Evolutionary conservation across 2,113 vertebrate genomes (phyloP), one percentile per base, ranked within the genome.

Genomic region (Vireo altiloquus): DNA sequence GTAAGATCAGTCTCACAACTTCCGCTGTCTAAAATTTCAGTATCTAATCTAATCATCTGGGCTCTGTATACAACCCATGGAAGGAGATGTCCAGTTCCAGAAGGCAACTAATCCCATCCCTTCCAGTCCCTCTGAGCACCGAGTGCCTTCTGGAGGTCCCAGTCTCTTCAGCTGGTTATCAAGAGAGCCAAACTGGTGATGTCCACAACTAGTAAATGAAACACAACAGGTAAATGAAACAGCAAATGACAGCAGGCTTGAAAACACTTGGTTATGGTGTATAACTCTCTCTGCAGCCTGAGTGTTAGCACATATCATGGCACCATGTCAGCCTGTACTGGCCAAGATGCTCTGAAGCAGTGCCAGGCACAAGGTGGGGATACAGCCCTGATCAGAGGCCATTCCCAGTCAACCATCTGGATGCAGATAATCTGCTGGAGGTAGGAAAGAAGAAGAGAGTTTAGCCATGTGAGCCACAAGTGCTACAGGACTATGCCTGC

Each of bases 231-330:
- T 31, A 87, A 77, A 72, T n/a, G 17, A 77, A 87, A 74, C n/a
- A 77, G 35, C 22, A 86, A 74, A 68, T 8, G 39, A 49, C 31
- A 83, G 35, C n/a, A 65, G 24, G 25, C 18, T 70, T 64, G 42
- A 57, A 57, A 79, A 57, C 0, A 3, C 7, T 46, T 39, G 46
- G 50, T 50, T 52, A 30, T 1, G 2, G 33, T 0, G 1, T 19
- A 24, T 8, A 65, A 66, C 20, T 28, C n/a, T 74, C 28, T 47
- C 52, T 11, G 12, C 13, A 60, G 46, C 17, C 31, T 30, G 22
- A 57, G 50, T 4, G 7, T 14, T 23, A 70, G n/a, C 47, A 31
- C 50, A 33, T 1, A 4, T 39, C 69, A 74, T 6, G 28, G 60
- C 72, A 74, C 16, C 25, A 4, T 11, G 75, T 71, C 72, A 60